Evolutionary conservation across 35 echinoderm and acorn worm species (phyloP).

Genomic region (Holothuria glaberrima): DNA sequence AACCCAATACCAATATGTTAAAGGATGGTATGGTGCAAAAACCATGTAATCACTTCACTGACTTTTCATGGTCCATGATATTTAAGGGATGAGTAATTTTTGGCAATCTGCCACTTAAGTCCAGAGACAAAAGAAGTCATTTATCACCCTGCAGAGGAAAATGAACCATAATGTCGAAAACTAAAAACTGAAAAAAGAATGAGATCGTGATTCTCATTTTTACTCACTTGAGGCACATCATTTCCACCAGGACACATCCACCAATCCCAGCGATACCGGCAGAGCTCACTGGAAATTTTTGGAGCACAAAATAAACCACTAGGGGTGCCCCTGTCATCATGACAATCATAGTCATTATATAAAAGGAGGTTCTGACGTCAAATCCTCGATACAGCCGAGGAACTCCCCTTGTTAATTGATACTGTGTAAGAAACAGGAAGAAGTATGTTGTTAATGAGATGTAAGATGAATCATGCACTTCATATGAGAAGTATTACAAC

Average conservation of each 20-base stretch:
- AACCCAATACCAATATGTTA: too few species aligned
- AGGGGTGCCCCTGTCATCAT: slow-evolving; percentile 77
- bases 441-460: neutral
- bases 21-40: too few species aligned
- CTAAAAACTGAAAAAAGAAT: too few species aligned
- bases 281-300: slow-evolving; percentile 66
- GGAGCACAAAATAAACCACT: slow-evolving; percentile 68
- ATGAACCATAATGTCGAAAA: too few species aligned
- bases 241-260: slow-evolving; percentile 84
- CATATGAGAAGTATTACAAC: too few species aligned
- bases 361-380: slow-evolving; percentile 50
- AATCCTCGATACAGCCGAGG: slow-evolving; percentile 62
- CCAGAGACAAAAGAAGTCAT: too few species aligned
- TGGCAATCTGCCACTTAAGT: too few species aligned
- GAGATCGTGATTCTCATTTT: too few species aligned
- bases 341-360: slow-evolving; percentile 40
- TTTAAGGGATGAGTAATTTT: too few species aligned
- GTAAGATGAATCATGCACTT: neutral
- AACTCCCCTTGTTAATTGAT: slow-evolving; percentile 78
- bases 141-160: too few species aligned
- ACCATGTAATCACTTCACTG: too few species aligned
- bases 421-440: slow-evolving; percentile 57
- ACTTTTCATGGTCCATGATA: too few species aligned
- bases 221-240: slow-evolving; percentile 90
- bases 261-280: slow-evolving; percentile 85